Conservation (phyloP, 2,888 invertebrate species). For the Eupeodes latifasciatus region DNA sequence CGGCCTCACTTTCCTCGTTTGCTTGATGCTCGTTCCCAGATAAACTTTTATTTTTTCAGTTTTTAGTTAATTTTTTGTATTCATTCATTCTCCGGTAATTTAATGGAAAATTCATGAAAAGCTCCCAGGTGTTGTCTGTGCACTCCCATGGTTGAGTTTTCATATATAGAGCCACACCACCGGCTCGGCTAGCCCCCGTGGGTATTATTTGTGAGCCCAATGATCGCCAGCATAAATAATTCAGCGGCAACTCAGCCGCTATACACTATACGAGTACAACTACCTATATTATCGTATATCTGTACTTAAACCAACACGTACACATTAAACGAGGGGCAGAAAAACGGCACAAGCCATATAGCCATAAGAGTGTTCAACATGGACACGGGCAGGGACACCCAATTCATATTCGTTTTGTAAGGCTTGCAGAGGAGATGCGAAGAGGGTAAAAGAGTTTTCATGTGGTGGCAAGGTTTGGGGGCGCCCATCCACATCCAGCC, state of each 20-base stretch:
- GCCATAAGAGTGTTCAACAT: constrained; percentile 30
- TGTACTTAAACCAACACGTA: constrained; percentile 1
- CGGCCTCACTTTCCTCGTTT: constrained; percentile 46
- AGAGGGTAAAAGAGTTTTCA: neutral
- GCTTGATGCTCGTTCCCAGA: constrained; percentile 3
- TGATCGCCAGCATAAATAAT: constrained; percentile 74
- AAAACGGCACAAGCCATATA: constrained; percentile 27
- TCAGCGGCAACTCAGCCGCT: constrained; percentile 62
- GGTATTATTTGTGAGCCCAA: constrained; percentile 72
- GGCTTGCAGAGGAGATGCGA: neutral
- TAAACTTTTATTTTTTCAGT: constrained; percentile 35
- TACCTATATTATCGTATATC: neutral
- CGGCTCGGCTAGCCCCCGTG: constrained; percentile 42
- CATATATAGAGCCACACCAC: constrained; percentile 15
- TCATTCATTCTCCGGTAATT: constrained; percentile 21
- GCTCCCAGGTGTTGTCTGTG: constrained; percentile 70
- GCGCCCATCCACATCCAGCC: constrained; percentile 48
- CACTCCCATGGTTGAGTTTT: neutral
- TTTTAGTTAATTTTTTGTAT: constrained; percentile 20
- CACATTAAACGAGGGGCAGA: constrained; percentile 21
- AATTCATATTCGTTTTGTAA: constrained; percentile 54
- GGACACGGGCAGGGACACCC: constrained; percentile 49
- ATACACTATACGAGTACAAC: neutral
- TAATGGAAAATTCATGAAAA: constrained; percentile 75
- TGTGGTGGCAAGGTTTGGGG: constrained; percentile 66